Evolutionary conservation across 2,113 vertebrate genomes (phyloP), one percentile per base, ranked within the genome.

Genomic region (Cyanoderma ruficeps): DNA sequence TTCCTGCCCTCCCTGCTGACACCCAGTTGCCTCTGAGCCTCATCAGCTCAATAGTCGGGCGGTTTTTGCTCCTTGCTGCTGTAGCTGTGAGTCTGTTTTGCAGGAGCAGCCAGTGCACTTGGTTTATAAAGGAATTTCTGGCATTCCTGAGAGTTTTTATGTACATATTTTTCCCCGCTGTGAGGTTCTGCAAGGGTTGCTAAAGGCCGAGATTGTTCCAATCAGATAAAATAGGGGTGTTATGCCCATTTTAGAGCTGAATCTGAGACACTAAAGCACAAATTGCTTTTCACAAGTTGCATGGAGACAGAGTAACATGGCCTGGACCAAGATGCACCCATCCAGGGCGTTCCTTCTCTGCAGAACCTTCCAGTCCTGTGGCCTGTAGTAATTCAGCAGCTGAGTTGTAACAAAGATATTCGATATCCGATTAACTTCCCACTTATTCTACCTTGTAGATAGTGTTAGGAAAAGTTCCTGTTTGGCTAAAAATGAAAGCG

Each of bases 1-100:
- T 79, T n/a, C 75, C 87, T 87, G 91, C 77, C 93, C 47, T 93
- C 91, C 44, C 65, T 46, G 67, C 87, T 89, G 44, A 82, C 9
- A 5, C 83, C 6, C 7, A 17, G 27, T 49, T 30, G 42, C 63
- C 69, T 85, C 76, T 67, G 18, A 83, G 50, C 63, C 80, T 93
- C 79, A 13, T 61, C 72, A 33, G 79, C 60, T 65, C 37, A 4
- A 4, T 31, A 49, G 30, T 44, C 52, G 61, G 1, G 0, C 60
- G 42, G 80, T 14, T 93, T 90, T 41, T 50, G 56, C 42, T 94
- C 6, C 0, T 56, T 57, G 11, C 67, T 74, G 1, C 72, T 52
- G 0, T 27, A 64, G 30, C 3, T 28, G 46, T 8, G 82, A 84
- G 82, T 8, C 15, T 35, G 8, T 57, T 69, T 50, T 85, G 44